Percentiles rank a stretch among this genome's conserved stretches.
phyloP scores from a whole-genome alignment of 92 coral and sea anemone species.

The Porites lobata region DNA sequence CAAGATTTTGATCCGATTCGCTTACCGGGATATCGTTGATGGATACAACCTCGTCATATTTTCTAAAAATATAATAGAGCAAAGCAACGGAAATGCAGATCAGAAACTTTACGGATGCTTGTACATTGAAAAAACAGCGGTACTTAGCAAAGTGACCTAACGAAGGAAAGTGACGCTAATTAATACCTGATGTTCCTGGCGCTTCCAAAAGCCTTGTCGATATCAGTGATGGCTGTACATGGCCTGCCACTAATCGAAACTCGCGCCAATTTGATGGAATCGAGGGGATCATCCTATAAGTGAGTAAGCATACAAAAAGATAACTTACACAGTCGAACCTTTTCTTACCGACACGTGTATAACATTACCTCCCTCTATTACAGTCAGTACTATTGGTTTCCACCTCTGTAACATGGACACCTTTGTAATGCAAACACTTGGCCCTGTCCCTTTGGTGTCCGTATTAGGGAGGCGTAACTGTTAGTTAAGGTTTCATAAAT shows the following conservation, averaged over 20 bases:
- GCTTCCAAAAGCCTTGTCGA: conserved; percentile 72
- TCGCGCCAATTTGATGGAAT: conserved; percentile 78
- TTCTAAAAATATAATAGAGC: conserved; percentile 51
- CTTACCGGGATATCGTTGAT: conserved; percentile 91
- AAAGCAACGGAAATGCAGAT: not conserved
- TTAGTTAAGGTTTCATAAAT: too few relatives aligned
- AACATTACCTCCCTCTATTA: too few relatives aligned
- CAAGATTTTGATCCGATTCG: conserved; percentile 84
- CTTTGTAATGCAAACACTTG: too few relatives aligned
- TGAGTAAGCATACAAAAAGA: not conserved
- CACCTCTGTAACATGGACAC: too few relatives aligned
- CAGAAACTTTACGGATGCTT: not conserved
- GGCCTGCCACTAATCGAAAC: conserved; percentile 71
- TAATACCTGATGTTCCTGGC: conserved; percentile 78
- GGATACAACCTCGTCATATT: conserved; percentile 93
- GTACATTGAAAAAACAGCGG: not conserved
- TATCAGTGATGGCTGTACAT: conserved; percentile 79
- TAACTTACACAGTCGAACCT: too few relatives aligned
- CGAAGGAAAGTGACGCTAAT: not conserved
- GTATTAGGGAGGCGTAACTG: too few relatives aligned
- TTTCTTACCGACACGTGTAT: too few relatives aligned
- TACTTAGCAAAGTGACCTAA: not conserved
- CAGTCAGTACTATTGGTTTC: too few relatives aligned
- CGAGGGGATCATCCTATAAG: conserved; percentile 80
- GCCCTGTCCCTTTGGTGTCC: too few relatives aligned